These are phyloP conservation scores for Acipenser oxyrinchus DNA, from an alignment of 2,797 vertebrate species.

Conservation along the genomic window DNA sequence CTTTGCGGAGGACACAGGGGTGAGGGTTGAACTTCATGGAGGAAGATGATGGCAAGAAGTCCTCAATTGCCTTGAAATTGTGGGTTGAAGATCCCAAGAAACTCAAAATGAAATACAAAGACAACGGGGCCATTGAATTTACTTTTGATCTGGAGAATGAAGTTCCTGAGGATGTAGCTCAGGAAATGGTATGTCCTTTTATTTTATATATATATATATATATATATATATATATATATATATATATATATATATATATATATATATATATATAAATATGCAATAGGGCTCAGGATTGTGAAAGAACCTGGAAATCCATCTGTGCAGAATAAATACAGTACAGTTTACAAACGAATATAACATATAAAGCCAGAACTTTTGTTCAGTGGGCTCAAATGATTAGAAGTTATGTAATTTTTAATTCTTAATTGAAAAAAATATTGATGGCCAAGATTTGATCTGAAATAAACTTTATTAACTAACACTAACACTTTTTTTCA, in stretches of 20 bases:
- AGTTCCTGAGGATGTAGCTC: conserved; percentile 87
- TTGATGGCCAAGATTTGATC: neutral
- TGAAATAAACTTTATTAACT: too few relatives aligned
- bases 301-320: too few relatives aligned
- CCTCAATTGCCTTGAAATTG: conserved; percentile 87
- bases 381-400: too few relatives aligned
- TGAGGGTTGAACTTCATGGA: conserved; percentile 95
- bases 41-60: conserved; percentile 90
- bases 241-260: neutral
- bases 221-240: neutral
- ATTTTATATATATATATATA: too few relatives aligned
- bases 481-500: too few relatives aligned
- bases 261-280: neutral
- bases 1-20: conserved; percentile 96
- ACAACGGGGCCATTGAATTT: conserved; percentile 97
- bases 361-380: too few relatives aligned
- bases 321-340: too few relatives aligned
- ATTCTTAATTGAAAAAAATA: neutral
- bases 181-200: conserved; percentile 81
- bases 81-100: conserved; percentile 98
- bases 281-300: too few relatives aligned
- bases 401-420: too few relatives aligned
- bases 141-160: conserved; percentile 92
- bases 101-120: conserved; percentile 96
- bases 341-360: too few relatives aligned